Evolutionary conservation across 2,888 invertebrate genomes (phyloP), one percentile per base, ranked within the genome.

Genomic region (Macaria liturata): DNA sequence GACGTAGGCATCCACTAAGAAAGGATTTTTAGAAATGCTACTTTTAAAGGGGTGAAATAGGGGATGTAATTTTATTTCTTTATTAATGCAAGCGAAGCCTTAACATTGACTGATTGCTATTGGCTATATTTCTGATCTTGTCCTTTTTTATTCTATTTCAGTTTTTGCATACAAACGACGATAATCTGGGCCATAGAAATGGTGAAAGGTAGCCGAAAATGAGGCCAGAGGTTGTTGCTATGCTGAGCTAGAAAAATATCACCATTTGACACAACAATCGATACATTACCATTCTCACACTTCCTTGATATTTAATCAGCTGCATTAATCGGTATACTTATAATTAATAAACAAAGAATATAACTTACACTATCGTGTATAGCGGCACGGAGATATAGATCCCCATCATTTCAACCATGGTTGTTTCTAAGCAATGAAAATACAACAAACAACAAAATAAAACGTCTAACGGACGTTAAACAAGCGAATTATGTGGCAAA

Each of bases 331-430:
- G n/a, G 8, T 20, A 0, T 3, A 6, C 8, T 32, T 44, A 53
- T 47, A 49, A 48, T 49, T 49, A 49, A 48, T 46, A 46, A 61
- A 42, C 42, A 42, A 42, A 42, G 9, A 42, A n/a, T 8, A 39
- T 45, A 9, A 85, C 88, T 88, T 81, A 88, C 88, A 69, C 79
- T 64, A 68, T 43, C 0, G 65, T 65, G 59, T 88, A 87, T 8
- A 86, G 58, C 66, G 78, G 80, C 68, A 84, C 73, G 66, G 79
- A 78, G 65, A 86, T 72, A 54, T 80, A 59, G 42, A 86, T 65
- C 71, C 84, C 83, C 62, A 64, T 53, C 39, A 75, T 61, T 51
- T 81, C 72, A 66, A 81, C 59, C 83, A 83, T 83, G 66, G 62
- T 76, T 64, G 59, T 46, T 54, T 46, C 32, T 57, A 49, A 59